These are phyloP conservation scores for Lethrus apterus DNA, from an alignment of 1,140 invertebrate genomes.

Conservation along the genomic window DNA sequence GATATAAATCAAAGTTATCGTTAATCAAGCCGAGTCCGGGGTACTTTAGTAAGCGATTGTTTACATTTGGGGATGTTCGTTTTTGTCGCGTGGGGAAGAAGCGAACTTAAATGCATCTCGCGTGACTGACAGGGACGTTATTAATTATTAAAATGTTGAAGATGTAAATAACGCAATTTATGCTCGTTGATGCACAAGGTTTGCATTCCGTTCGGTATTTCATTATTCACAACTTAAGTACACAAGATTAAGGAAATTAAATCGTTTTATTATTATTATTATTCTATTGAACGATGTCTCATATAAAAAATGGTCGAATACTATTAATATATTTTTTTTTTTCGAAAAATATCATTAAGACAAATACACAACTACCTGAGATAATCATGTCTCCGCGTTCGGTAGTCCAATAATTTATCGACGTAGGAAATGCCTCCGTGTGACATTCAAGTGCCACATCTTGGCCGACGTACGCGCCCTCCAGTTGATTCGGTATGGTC, in stretches of 20 bases:
- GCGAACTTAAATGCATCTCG: too few relatives aligned
- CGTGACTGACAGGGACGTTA: too few relatives aligned
- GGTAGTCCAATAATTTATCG: constrained; percentile 84
- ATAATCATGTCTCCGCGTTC: constrained; percentile 81
- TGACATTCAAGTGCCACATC: constrained; percentile 77
- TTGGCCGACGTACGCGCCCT: constrained; percentile 73
- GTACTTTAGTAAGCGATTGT: too few relatives aligned
- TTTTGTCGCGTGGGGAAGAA: too few relatives aligned
- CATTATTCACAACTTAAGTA: too few relatives aligned
- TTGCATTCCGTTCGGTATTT: too few relatives aligned
- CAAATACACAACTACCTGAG: constrained; percentile 63
- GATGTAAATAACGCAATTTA: too few relatives aligned
- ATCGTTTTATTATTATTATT: neutral
- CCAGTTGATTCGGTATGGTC: constrained; percentile 77
- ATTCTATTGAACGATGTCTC: neutral
- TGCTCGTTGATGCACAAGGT: too few relatives aligned
- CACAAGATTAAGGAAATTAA: neutral
- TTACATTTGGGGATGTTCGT: too few relatives aligned
- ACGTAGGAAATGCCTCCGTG: constrained; percentile 80
- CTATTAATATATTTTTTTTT: neutral
- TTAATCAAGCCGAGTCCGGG: too few relatives aligned
- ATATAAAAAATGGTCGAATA: neutral
- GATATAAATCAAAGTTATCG: too few relatives aligned
- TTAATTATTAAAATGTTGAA: too few relatives aligned
- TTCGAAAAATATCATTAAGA: neutral